phyloP scores from a whole-genome alignment of 2,888 invertebrate genomes.

The Rhagium mordax region DNA sequence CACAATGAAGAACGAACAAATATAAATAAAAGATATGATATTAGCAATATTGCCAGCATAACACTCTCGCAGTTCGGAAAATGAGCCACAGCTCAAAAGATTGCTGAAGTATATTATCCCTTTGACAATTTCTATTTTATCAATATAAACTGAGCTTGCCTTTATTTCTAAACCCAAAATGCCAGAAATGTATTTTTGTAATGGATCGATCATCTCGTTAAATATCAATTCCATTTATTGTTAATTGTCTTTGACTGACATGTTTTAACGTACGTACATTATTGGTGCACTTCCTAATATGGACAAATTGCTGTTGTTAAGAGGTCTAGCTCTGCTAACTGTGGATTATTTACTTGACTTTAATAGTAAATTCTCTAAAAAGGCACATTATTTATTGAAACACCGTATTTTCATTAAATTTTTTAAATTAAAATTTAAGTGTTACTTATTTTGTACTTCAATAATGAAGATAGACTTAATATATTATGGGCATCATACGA shows the following conservation, averaged over 20 bases:
- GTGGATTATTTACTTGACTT: too few relatives aligned
- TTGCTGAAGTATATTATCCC: conserved; percentile 24
- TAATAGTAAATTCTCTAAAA: too few relatives aligned
- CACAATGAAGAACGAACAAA: conserved; percentile 47
- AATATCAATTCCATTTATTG: background rate
- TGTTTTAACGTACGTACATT: too few relatives aligned
- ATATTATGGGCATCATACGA: too few relatives aligned
- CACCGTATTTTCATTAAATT: too few relatives aligned
- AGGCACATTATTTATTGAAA: too few relatives aligned
- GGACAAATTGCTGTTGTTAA: too few relatives aligned
- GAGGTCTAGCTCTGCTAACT: too few relatives aligned
- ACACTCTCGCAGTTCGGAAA: conserved; percentile 35
- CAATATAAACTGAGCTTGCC: conserved; percentile 12
- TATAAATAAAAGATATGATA: conserved; percentile 51
- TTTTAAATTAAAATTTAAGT: too few relatives aligned
- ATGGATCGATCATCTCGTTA: conserved; percentile 5
- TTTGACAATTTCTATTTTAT: conserved; percentile 32
- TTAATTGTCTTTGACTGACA: background rate
- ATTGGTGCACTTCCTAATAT: too few relatives aligned
- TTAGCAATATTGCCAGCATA: conserved; percentile 46
- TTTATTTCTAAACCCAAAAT: conserved; percentile 13
- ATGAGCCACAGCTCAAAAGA: conserved; percentile 41
- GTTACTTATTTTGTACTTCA: too few relatives aligned
- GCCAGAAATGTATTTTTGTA: conserved; percentile 9
- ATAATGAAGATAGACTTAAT: too few relatives aligned